Conservation (phyloP, 2,888 invertebrate genomes). For the Agrenia bidenticulata region DNA sequence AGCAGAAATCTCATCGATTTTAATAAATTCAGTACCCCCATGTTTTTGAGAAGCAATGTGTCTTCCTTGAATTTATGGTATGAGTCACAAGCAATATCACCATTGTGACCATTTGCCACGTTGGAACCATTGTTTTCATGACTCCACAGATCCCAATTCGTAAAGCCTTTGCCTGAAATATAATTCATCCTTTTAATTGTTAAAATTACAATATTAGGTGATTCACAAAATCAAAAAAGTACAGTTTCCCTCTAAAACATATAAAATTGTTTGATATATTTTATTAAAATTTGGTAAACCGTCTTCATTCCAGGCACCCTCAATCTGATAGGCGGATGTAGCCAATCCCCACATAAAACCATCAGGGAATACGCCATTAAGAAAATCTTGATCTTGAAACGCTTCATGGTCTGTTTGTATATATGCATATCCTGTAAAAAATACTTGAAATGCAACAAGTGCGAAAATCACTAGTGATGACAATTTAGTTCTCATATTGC, state of each 20-base stretch:
- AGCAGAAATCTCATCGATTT: not conserved
- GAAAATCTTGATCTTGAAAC: slow-evolving; percentile 34
- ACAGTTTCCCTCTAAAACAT: too few species aligned
- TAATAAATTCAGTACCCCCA: too few species aligned
- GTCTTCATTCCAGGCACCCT: slow-evolving; percentile 23
- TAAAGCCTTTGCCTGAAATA: slow-evolving; percentile 54
- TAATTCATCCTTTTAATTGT: too few species aligned
- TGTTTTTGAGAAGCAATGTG: slow-evolving; percentile 1
- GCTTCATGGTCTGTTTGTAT: too few species aligned
- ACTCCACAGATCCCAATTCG: slow-evolving; percentile 57
- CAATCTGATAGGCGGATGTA: slow-evolving; percentile 30
- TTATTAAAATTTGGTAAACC: slow-evolving; percentile 12
- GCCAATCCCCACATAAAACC: slow-evolving; percentile 28
- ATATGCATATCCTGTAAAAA: too few species aligned
- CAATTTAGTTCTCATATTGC: too few species aligned
- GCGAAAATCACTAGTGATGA: too few species aligned
- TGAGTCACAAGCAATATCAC: slow-evolving; percentile 53
- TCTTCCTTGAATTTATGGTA: slow-evolving; percentile 9
- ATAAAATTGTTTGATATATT: not conserved
- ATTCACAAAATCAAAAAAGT: not conserved
- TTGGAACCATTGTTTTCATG: slow-evolving; percentile 54
- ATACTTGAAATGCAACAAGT: too few species aligned
- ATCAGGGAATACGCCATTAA: slow-evolving; percentile 36
- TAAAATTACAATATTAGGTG: not conserved
- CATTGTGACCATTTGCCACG: slow-evolving; percentile 55